These are phyloP conservation scores for Atopsyche davidsoni DNA, from an alignment of 1,140 invertebrate genomes.

Conservation along the genomic window DNA sequence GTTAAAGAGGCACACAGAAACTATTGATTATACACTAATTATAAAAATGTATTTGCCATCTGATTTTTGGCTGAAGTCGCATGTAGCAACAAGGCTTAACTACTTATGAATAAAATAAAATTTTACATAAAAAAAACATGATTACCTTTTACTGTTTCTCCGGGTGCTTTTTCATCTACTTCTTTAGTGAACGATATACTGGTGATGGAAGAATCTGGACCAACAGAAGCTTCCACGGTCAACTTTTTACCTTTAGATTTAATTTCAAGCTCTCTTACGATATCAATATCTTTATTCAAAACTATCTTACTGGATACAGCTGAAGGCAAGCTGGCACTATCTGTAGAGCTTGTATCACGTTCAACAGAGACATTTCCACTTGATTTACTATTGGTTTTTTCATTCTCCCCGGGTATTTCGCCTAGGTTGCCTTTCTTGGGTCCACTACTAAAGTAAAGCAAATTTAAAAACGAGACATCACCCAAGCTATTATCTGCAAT, in stretches of 20 bases:
- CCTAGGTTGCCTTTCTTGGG: background rate
- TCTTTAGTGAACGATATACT: conserved; percentile 24
- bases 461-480: conserved; percentile 1
- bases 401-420: background rate
- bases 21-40: no score
- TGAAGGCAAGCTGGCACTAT: background rate
- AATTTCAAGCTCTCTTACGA: conserved; percentile 20
- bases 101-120: background rate
- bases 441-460: conserved; percentile 1
- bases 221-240: conserved; percentile 17
- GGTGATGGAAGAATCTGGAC: conserved; percentile 16
- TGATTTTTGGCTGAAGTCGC: background rate
- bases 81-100: no score
- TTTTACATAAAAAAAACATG: background rate
- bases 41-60: background rate
- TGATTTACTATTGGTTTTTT: background rate
- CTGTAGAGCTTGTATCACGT: background rate
- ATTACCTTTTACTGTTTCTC: conserved; percentile 19
- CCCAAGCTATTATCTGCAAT: background rate
- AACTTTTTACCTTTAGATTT: conserved; percentile 16
- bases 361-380: background rate
- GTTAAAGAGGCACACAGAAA: no score
- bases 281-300: background rate
- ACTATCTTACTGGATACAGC: background rate
- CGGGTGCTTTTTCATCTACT: background rate